These are phyloP conservation scores for Gymnoscopelus microlampas DNA, from an alignment of 2,797 vertebrate species.

Conservation along the genomic window DNA sequence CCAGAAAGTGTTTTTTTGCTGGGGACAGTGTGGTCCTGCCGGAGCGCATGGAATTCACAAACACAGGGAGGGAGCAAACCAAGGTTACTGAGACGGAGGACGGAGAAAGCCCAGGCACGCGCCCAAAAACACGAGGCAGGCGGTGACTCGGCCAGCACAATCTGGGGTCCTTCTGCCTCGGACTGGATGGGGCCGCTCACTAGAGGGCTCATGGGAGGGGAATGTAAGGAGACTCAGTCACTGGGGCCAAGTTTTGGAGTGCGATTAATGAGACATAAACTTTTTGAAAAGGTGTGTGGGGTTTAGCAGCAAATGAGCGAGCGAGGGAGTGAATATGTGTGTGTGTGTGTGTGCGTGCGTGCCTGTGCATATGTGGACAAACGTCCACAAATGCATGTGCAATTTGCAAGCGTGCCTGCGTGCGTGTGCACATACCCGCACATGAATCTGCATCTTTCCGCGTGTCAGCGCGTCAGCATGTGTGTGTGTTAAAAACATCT, in stretches of 20 bases:
- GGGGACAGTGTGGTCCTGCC: conserved; percentile 73
- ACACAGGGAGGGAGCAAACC: conserved; percentile 71
- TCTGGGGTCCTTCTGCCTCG: conserved; percentile 75
- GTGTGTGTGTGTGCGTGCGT: conserved; percentile 21
- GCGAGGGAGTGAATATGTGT: conserved; percentile 32
- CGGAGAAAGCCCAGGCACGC: conserved; percentile 55
- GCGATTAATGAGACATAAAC: conserved; percentile 59
- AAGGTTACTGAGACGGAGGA: conserved; percentile 75
- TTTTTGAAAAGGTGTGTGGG: conserved; percentile 55
- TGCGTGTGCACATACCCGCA: background rate
- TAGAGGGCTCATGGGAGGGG: conserved; percentile 72
- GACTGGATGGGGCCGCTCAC: conserved; percentile 54
- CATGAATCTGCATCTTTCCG: background rate
- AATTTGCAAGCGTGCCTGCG: background rate
- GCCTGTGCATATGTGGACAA: too few species aligned
- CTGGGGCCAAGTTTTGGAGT: conserved; percentile 66
- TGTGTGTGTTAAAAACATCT: conserved; percentile 52
- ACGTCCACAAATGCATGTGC: too few species aligned
- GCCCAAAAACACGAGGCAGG: conserved; percentile 66
- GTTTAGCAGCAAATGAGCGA: conserved; percentile 13
- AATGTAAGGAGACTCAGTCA: conserved; percentile 59
- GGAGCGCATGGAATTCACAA: conserved; percentile 77
- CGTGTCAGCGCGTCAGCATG: background rate
- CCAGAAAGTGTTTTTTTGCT: conserved; percentile 65
- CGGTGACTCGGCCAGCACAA: conserved; percentile 65